phyloP scores from a whole-genome alignment of 2,888 invertebrate species.

The Octodonta nipae region DNA sequence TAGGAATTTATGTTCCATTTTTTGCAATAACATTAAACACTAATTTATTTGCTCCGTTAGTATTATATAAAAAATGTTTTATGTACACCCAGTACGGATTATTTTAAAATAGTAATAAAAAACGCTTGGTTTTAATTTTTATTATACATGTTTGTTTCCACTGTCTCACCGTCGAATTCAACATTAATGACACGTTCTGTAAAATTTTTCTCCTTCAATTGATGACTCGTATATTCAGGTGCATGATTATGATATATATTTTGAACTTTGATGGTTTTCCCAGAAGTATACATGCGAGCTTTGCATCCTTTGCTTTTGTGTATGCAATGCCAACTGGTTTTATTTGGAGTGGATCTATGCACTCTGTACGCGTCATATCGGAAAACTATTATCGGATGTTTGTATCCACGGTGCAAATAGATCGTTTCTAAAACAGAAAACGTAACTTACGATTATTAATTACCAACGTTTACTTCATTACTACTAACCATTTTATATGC shows the following conservation, averaged over 20 bases:
- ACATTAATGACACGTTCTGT: too few relatives aligned
- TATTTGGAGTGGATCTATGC: conserved; percentile 14
- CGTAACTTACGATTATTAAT: not conserved
- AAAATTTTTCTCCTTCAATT: not conserved
- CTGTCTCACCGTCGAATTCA: too few relatives aligned
- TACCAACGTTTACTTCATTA: too few relatives aligned
- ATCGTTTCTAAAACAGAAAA: conserved; percentile 11
- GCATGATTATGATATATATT: conserved; percentile 9
- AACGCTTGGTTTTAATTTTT: too few relatives aligned
- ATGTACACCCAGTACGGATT: too few relatives aligned
- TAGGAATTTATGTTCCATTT: too few relatives aligned
- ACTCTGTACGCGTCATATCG: conserved; percentile 15
- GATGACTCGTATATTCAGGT: conserved; percentile 4
- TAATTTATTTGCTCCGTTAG: too few relatives aligned
- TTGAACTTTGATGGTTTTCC: conserved; percentile 6
- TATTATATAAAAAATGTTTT: too few relatives aligned
- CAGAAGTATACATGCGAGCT: conserved; percentile 6
- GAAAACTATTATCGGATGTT: conserved; percentile 15
- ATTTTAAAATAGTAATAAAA: too few relatives aligned
- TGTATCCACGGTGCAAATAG: conserved; percentile 14
- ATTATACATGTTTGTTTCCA: too few relatives aligned
- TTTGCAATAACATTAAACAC: too few relatives aligned
- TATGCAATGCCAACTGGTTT: conserved; percentile 20
- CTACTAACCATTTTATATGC: too few relatives aligned
- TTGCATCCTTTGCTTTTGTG: conserved; percentile 3